Evolutionary conservation across 2,888 invertebrate species (phyloP), one percentile per base, ranked within the genome.

Genomic region (Leptothorax acervorum): DNA sequence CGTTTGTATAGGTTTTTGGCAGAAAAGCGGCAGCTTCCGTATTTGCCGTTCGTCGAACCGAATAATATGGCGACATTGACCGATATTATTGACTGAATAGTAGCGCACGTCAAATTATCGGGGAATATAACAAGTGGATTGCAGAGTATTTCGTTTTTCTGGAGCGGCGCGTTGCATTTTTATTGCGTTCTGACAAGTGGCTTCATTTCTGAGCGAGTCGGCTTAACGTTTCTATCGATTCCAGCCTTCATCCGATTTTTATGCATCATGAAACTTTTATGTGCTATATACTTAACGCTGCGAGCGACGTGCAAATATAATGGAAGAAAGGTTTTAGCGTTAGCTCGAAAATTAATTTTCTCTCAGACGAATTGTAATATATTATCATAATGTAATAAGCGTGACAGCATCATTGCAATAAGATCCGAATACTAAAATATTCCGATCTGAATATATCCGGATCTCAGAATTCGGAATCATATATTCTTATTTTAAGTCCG

Each of bases 101-200:
- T 51, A 51, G 79, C 60, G 70, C 45, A 73, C 60, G 79, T 81
- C 79, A 81, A 81, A 81, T 81, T 81, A 81, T 81, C 39, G 73
- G 28, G 15, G 73, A 79, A 81, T 79, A 71, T 81, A 81, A 81
- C 79, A 81, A 81, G 79, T 73, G 51, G 23, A 81, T 81, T 81
- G 60, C 39, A 62, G 51, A 81, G n/a, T 73, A 81, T 73, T 68
- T 51, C 65, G 48, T 68, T 68, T 48, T 66, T 68, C 51, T 60
- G 60, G n/a, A 81, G 39, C 71, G 35, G 23, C 48, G 60, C 35
- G 60, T 60, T 71, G 73, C 60, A 73, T 71, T 81, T 81, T 73
- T 81, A 81, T 81, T 81, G 51, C 79, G 60, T 39, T 81, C 60
- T 73, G 73, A 81, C 73, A 60, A 81, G 79, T 81, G 60, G 60